Evolutionary conservation across 2,113 vertebrate genomes (phyloP).

Genomic region (Spermophilus dauricus): DNA sequence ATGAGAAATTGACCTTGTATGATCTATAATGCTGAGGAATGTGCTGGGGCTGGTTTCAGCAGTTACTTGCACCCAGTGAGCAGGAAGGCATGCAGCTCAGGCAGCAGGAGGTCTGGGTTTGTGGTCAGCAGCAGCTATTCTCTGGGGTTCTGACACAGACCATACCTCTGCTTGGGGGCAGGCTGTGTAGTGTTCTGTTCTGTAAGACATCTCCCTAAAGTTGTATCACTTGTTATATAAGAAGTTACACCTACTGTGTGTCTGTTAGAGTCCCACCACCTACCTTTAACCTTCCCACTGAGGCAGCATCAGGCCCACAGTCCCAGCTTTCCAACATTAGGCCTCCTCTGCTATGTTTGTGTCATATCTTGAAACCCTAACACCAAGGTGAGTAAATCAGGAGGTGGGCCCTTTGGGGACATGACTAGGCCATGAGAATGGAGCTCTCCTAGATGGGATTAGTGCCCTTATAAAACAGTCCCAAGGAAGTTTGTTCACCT

Average conservation of each 20-base stretch:
- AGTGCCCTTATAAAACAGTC: background rate
- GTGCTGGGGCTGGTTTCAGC: constrained; percentile 8
- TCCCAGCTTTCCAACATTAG: background rate
- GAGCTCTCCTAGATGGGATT: background rate
- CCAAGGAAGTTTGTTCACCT: background rate
- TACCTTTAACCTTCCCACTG: background rate
- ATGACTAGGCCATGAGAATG: background rate
- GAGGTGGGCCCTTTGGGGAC: background rate
- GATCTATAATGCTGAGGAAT: constrained; percentile 29
- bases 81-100: background rate
- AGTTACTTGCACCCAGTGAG: background rate
- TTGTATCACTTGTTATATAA: background rate
- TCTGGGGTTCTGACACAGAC: background rate
- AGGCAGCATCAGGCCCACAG: too few species aligned
- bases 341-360: background rate
- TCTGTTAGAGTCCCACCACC: background rate
- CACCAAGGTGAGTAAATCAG: too few species aligned
- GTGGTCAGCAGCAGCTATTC: background rate
- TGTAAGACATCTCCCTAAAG: background rate
- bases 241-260: background rate
- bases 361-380: background rate
- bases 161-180: background rate
- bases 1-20: constrained; percentile 34
- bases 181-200: background rate
- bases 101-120: background rate